phyloP scores from a whole-genome alignment of 1,140 invertebrate genomes.

The Heliconius congener region DNA sequence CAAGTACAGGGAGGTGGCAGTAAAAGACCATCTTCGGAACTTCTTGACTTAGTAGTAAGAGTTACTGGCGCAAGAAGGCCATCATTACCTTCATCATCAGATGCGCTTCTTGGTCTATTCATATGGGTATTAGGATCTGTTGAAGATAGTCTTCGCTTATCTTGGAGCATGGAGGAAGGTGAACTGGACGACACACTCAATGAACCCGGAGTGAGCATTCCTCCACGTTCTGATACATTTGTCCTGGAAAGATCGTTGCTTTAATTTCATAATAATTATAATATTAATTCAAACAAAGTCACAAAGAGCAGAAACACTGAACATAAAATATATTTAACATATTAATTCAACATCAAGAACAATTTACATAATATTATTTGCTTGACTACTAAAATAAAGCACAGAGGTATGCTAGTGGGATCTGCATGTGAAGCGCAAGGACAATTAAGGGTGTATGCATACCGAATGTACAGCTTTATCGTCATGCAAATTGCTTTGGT shows the following conservation, averaged over 20 bases:
- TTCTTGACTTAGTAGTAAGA: slow-evolving; percentile 68
- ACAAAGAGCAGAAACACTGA: background rate
- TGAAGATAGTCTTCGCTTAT: slow-evolving; percentile 64
- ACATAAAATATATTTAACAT: background rate
- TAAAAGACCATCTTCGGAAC: slow-evolving; percentile 79
- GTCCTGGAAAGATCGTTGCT: slow-evolving; percentile 51
- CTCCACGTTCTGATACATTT: slow-evolving; percentile 66
- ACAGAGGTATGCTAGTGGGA: slow-evolving; percentile 15
- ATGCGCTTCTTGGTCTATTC: slow-evolving; percentile 69
- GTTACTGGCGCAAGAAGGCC: slow-evolving; percentile 64
- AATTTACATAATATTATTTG: slow-evolving; percentile 10
- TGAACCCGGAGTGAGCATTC: slow-evolving; percentile 71
- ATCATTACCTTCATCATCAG: slow-evolving; percentile 73
- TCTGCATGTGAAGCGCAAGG: slow-evolving; percentile 29
- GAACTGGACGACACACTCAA: slow-evolving; percentile 73
- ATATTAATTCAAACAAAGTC: background rate
- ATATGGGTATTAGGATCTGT: slow-evolving; percentile 58
- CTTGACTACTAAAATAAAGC: slow-evolving; percentile 14
- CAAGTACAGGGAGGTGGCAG: slow-evolving; percentile 89
- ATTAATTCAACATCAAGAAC: slow-evolving; percentile 7
- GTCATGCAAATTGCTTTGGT: background rate
- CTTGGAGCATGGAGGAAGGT: slow-evolving; percentile 72
- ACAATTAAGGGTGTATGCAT: slow-evolving; percentile 29
- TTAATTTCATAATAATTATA: background rate
- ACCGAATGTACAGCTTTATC: slow-evolving; percentile 20